Base-by-base conservation (phyloP, 2,888 invertebrate species). In the Drosophila cracens region DNA sequence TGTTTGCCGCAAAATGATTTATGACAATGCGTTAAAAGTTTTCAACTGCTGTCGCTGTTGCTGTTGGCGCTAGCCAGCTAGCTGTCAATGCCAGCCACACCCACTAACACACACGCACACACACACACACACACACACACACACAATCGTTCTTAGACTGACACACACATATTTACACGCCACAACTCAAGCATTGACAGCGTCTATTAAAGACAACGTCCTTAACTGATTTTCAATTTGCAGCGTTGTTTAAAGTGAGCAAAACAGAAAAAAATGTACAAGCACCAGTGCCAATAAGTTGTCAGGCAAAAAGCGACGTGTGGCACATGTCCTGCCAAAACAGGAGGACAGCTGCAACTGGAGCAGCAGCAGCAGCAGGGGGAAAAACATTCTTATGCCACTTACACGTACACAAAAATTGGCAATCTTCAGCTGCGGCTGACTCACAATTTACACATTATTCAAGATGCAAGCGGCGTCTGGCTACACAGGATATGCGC, bases 1-100 rank as follows among this genome's bases (percentile, higher is more conserved):
- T 87, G 83, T 85, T 87, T 87, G 78, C 82, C 79, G 82, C 83
- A 85, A 78, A 85, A 85, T 87, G 87, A 87, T 87, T 87, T 87
- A 87, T 87, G 87, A 87, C 85, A 87, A 81, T 79, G 83, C 77
- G 77, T 74, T 75, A 77, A 87, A 80, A 87, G 68, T 79, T 82
- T 75, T 67, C 70, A 48, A 68, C 56, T 56, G 64, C 49, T 67
- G 49, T 38, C 13, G 31, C 31, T 31, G 31, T 31, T 71, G 65
- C 58, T 33, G 53, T 52, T 52, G 58, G 33, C 48, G 54, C 40
- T 40, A 4, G 31, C 25, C 27, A 60, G 59, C 43, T 58, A 62
- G 65, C 82, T 82, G 84, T 83, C 82, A 82, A 73, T 73, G 64
- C 52, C 74, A 76, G 65, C 52, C 27, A 61, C 62, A 54, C 49